phyloP scores from a whole-genome alignment of 2,797 vertebrate species.

The Acanthornis magna region DNA sequence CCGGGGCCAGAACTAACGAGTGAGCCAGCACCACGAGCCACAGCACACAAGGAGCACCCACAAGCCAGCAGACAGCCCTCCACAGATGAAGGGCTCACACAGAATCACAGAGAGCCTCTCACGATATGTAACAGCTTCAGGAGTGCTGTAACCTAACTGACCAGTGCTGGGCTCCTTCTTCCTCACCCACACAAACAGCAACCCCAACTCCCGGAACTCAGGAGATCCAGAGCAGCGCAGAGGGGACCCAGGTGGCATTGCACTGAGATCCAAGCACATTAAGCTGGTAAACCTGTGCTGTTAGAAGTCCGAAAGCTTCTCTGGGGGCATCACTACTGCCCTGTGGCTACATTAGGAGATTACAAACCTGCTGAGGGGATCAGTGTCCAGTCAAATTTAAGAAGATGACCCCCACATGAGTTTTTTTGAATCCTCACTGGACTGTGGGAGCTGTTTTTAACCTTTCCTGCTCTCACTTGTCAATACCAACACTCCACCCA shows the following conservation, averaged over 20 bases:
- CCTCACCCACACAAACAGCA: not conserved
- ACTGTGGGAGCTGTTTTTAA: not conserved
- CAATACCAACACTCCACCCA: not conserved
- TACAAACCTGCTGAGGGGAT: not conserved
- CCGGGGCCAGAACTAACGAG: not conserved
- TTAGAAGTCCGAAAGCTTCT: not conserved
- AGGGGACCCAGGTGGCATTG: not conserved
- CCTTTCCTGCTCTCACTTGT: not conserved
- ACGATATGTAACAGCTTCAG: fast-evolving
- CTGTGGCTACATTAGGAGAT: not conserved
- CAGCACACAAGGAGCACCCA: not conserved
- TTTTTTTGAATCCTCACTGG: not conserved
- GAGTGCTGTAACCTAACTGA: not conserved
- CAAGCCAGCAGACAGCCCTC: not conserved
- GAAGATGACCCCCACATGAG: not conserved
- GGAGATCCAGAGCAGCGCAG: not conserved
- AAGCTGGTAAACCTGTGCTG: not conserved
- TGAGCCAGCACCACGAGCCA: not conserved
- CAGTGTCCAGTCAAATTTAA: not conserved
- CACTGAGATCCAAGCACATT: not conserved
- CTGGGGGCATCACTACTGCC: not conserved
- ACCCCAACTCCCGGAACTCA: not conserved
- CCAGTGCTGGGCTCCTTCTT: not conserved
- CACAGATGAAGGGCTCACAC: not conserved
- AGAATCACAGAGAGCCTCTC: not conserved